These are phyloP conservation scores for Nyctalus aviator DNA, from an alignment of 2,797 vertebrate genomes.

Conservation along the genomic window DNA sequence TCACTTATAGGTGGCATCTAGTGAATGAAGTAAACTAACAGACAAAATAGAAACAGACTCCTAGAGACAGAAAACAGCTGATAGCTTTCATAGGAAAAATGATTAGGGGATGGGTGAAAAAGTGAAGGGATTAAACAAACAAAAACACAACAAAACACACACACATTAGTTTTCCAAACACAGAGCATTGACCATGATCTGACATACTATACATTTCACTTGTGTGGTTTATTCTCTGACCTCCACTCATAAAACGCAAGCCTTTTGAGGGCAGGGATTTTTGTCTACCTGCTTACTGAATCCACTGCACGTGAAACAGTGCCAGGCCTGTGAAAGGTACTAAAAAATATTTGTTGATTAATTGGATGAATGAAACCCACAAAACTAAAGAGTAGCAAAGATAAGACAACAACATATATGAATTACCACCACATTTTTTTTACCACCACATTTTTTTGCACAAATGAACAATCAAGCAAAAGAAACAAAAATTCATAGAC, in stretches of 20 bases:
- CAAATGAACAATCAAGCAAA: not conserved
- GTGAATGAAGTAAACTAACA: not conserved
- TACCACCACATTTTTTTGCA: not conserved
- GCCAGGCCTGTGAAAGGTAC: not conserved
- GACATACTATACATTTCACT: not conserved
- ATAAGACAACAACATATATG: not conserved
- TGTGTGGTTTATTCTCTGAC: not conserved
- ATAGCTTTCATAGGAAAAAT: not conserved
- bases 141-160: not conserved
- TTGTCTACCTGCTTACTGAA: not conserved
- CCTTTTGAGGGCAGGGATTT: not conserved
- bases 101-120: not conserved
- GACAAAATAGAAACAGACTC: not conserved
- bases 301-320: not conserved
- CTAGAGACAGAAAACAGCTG: not conserved
- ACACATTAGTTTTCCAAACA: not conserved
- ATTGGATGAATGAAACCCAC: not conserved
- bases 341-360: not conserved
- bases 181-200: not conserved
- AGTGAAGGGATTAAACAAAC: not conserved
- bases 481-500: not conserved
- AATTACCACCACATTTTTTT: not conserved
- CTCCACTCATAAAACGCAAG: not conserved
- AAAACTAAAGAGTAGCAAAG: not conserved
- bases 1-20: not conserved